Evolutionary conservation across 1,140 invertebrate genomes (phyloP), one percentile per base, ranked within the genome.

Genomic region (Laupala kohalensis): DNA sequence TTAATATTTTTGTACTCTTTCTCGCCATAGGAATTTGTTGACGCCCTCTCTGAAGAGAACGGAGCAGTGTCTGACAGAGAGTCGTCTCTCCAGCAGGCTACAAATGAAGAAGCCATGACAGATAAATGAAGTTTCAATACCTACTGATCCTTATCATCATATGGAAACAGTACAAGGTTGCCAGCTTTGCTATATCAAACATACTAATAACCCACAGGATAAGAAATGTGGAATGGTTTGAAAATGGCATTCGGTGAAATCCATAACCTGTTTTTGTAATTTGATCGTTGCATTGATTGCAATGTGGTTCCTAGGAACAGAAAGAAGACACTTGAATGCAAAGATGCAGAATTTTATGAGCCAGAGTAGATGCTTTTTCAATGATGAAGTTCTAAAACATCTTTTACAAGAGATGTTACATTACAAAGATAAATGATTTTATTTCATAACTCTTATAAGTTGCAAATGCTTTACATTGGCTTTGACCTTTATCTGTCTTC

Each of bases 11-110:
- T 68, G 9, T 13, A 6, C 13, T 6, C 27, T 13, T 67, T 26
- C 25, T 25, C 30, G 37, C 13, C 71, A 72, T n/a, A n/a, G 71
- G 71, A 37, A 37, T 72, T 72, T 72, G 71, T 72, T 72, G 71
- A 72, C 65, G 71, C 71, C 30, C 29, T 72, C 23, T 62, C 71
- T 6, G 71, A 27, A 5, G 71, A 72, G 25, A 25, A 27, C 19
- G 71, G 67, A 23, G 9, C 15, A 6, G 24, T 27, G 12, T 25
- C 29, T 6, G 70, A 71, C n/a, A 23, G 26, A 25, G 25, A 65
- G 68, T 15, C 24, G 19, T 53, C n/a, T 24, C 13, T 25, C 19
- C 25, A 4, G 12, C 5, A 26, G 27, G n/a, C 67, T 27, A 27
- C 25, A 27, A 37, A 65, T 25, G 24, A 65, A 29, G 65, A 64